Evolutionary conservation across 2,888 invertebrate genomes (phyloP), one percentile per base, ranked within the genome.

Genomic region (Hyppa rectilinea): DNA sequence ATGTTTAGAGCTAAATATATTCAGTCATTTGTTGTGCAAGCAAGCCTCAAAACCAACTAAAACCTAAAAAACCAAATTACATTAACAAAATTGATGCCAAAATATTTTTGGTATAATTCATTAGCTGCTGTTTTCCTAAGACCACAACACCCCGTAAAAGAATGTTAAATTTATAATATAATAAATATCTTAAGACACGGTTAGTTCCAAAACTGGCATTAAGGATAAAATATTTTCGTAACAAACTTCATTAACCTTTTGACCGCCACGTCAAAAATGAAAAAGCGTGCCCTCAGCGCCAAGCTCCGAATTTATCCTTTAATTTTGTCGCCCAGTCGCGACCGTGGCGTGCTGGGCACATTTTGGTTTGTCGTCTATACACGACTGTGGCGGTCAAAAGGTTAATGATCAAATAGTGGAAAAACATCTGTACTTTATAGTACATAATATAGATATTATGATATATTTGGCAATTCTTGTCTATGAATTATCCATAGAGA

Each of bases 381-480:
- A n/a, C n/a, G n/a, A n/a, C n/a, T n/a, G n/a, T n/a, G n/a, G n/a
- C n/a, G n/a, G n/a, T n/a, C n/a, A n/a, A n/a, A n/a, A n/a, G n/a
- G n/a, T n/a, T 2, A 59, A 47, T 31, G 3, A 20, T 31, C 17
- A 66, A 31, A 59, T 31, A 59, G 20, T 49, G 20, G n/a, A 23
- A 2, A 43, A 65, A 26, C n/a, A 7, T 26, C 20, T 17, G 14
- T 14, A 26, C 38, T 26, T 52, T 12, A 14, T 29, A 63, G 12
- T 38, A 52, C 20, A 29, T 60, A 49, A 29, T 60, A 49, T n/a
- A 23, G 10, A 50, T 68, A 36, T 29, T 23, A 0, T 60, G 7
- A 49, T 38, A 53, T 62, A 69, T 50, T 61, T 69, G 45, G 34
- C 69, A 52, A 50, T 75, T 40, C 14, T 31, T 59, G 40, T 12